Evolutionary conservation across 1,140 invertebrate genomes (phyloP), one percentile per base, ranked within the genome.

Genomic region (Neodiprion lecontei): DNA sequence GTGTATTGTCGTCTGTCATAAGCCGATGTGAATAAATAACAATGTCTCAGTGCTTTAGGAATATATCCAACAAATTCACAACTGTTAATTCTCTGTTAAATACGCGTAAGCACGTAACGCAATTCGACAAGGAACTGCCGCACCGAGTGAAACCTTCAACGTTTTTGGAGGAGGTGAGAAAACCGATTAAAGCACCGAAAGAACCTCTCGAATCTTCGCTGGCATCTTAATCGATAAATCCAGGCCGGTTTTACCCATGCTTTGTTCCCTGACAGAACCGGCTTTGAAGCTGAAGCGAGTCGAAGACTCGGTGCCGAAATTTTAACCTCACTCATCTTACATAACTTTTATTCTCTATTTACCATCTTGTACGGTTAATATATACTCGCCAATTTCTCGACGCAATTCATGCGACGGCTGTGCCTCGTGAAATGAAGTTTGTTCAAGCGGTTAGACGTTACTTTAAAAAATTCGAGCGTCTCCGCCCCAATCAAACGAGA

Each of bases 31-130:
- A 40, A 40, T 40, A 40, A 40, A 61, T 47, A 40, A 84, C 74
- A 72, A 88, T 88, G 86, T 84, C 85, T n/a, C 70, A 82, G 47
- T 85, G 81, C 48, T 79, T 88, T 67, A 78, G 86, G 40, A 78
- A 78, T 10, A 65, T 87, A 10, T 73, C 84, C 1, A 81, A 75
- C 67, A 85, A 82, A 76, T 74, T 85, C 61, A 78, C 79, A 74
- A 78, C 79, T 21, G 77, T 82, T 68, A 78, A 61, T 8, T 61
- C 53, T 61, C 53, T 61, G n/a, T 4, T 84, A 72, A 74, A 74
- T 66, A 80, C 79, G 10, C 76, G 79, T 70, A 87, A 80, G 75
- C 79, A 77, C 73, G 68, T 82, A 28, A 79, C 77, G 50, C 80
- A 79, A 23, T 47, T 85, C 53, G 70, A 83, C 70, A 69, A 73